Base-by-base conservation (phyloP, 2,113 vertebrate species). In the Dolichotis patagonum region DNA sequence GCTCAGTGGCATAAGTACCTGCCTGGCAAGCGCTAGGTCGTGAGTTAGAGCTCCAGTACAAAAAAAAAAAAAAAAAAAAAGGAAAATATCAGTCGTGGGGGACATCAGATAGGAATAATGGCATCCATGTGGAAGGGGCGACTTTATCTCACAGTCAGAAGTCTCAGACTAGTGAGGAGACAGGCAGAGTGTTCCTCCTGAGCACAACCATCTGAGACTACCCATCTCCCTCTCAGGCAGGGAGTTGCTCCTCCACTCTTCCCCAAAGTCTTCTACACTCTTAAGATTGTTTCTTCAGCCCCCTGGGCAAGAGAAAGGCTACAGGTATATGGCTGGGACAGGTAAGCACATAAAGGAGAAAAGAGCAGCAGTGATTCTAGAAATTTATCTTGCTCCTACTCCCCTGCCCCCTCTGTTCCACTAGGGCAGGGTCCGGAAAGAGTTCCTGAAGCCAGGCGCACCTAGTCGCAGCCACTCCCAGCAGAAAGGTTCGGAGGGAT, bases 101-200 rank as follows among this genome's bases (percentile, higher is more conserved):
- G 52, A 56, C 20, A 65, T 9, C 26, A 58, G 38, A 41, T 9
- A 60, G 2, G 6, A n/a, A 32, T 9, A 5, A 69, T n/a, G 14
- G 16, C 11, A 28, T 3, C 24, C 4, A 35, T 12, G 26, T 2
- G 12, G 65, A 58, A 4, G 5, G 7, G 60, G 43, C 28, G 9
- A 38, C 26, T 26, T 67, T 4, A 6, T 20, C 17, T 69, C 49
- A n/a, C 52, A 67, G 52, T 32, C 1, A 7, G 5, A 41, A 86
- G 32, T 62, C 65, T 65, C 9, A n/a, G 58, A 24, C 6, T 4
- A 19, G 32, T 5, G 60, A 52, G 19, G n/a, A 62, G 62, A 77
- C 0, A 2, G 16, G 49, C 2, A 14, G 11, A 16, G 10, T 22
- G 14, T 16, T 41, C 54, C 11, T 43, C 12, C 24, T 7, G 5